phyloP scores from a whole-genome alignment of 2,888 invertebrate species.

The Drosophila nr. fundita region DNA sequence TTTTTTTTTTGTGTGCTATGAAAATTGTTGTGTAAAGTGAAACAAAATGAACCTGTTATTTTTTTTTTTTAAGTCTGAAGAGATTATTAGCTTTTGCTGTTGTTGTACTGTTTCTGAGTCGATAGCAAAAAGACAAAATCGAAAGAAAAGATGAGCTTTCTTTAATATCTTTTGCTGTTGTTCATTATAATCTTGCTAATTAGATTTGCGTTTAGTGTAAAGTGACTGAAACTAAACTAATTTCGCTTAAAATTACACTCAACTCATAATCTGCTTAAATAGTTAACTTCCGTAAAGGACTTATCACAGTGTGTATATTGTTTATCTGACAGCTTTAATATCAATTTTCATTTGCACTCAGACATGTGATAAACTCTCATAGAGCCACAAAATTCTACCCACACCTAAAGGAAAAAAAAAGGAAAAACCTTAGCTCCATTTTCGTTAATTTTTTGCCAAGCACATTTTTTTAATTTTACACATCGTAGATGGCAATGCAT shows the following conservation, averaged over 20 bases:
- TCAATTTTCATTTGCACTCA: constrained; percentile 52
- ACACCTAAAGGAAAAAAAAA: not conserved
- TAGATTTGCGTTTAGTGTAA: not conserved
- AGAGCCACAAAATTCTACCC: constrained; percentile 18
- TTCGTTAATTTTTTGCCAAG: constrained; percentile 69
- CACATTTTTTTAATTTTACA: constrained; percentile 71
- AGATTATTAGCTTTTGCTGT: not conserved
- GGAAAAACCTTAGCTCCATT: constrained; percentile 57
- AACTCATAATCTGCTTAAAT: not conserved
- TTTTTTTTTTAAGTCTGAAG: not conserved
- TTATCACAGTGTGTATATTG: not conserved
- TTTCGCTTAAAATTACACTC: too few species aligned
- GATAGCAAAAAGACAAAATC: not conserved
- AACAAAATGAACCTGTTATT: not conserved
- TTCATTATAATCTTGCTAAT: not conserved
- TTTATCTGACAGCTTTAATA: constrained; percentile 50
- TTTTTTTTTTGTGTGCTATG: not conserved
- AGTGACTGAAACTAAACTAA: not conserved
- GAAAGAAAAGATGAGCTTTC: not conserved
- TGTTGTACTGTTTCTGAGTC: not conserved
- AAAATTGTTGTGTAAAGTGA: not conserved
- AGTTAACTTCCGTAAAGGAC: not conserved
- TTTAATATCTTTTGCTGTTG: not conserved
- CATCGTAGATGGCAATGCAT: constrained; percentile 53
- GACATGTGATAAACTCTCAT: constrained; percentile 53